Evolutionary conservation across 2,797 vertebrate genomes (phyloP), one percentile per base, ranked within the genome.

Genomic region (Sebastes vulpes): DNA sequence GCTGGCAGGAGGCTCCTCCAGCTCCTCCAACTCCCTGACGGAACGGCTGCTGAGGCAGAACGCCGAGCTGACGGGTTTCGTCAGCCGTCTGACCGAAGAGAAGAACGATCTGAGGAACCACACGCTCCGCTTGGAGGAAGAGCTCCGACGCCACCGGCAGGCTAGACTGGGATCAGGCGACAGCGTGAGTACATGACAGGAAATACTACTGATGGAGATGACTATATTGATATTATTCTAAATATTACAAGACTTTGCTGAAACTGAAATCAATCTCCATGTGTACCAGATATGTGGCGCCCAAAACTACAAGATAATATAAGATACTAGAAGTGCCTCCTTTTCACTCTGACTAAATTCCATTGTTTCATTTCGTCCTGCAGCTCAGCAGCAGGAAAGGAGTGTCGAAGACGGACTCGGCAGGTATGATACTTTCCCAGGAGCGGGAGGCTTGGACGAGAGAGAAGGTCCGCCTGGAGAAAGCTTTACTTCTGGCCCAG

Each of bases 1-100:
- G 18, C 85, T 94, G 2, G 84, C 94, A 0, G 95, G 95, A 70
- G 91, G 94, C 46, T 94, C 96, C 0, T 95, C 95, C 65, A 95
- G 95, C 85, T 82, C 94, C 75, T 97, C 96, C 72, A 96, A 94
- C 86, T 93, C 95, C 0, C 83, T 99, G 89, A 97, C 96, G 0
- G 98, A 99, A 95, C 96, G 97, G 28, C 95, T 99, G 75, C 96
- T 99, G 85, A 96, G 96, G 85, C 99, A 99, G 90, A 99, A 99
- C 4, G 97, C 98, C 0, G 98, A 99, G 91, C 95, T 99, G 72
- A 99, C 97, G 0, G 98, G 98, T 35, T 97, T 98, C 10, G 97
- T 99, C 83, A 97, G 97, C 85, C 97, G 96, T 0, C 94, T 99
- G 88, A 99, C 97, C 0, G 97, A 98, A 70, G 98, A 99, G 89